A percentile compares a stretch with the other conserved stretches of the same genome.
Conservation (phyloP, 2,113 vertebrate genomes). For the Phasianus colchicus region DNA sequence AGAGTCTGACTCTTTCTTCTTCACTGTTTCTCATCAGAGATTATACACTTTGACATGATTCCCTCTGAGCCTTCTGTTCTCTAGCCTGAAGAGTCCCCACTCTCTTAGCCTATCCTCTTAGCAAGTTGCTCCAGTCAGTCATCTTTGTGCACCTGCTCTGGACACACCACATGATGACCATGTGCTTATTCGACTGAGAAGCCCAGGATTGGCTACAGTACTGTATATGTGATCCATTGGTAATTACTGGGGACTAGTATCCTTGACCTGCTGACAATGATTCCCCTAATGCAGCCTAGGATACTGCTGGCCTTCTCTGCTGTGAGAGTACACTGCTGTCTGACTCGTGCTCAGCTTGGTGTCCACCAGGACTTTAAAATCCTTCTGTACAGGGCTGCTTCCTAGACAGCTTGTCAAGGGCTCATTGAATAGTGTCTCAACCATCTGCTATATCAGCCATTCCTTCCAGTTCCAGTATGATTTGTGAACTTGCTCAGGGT, state of each 20-base stretch:
- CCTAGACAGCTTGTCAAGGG: not conserved
- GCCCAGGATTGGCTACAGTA: not conserved
- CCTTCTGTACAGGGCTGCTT: not conserved
- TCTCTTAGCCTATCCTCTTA: not conserved
- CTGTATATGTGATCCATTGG: not conserved
- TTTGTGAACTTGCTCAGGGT: not conserved
- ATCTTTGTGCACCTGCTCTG: not conserved
- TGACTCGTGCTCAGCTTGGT: not conserved
- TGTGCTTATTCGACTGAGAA: not conserved
- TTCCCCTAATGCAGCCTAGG: not conserved
- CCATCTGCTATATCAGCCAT: not conserved
- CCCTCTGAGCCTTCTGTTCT: not conserved
- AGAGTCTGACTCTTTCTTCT: not conserved
- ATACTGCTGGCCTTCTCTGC: not conserved
- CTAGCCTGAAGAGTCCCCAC: not conserved
- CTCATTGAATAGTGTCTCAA: not conserved
- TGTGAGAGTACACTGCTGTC: not conserved
- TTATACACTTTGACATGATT: not conserved
- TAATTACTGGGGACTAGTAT: not conserved
- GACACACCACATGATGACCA: not conserved
- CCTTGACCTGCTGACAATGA: not conserved
- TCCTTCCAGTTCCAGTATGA: not conserved
- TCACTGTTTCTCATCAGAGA: not conserved
- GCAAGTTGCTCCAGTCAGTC: not conserved
- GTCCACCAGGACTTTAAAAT: not conserved